Percentiles rank a stretch among this genome's conserved stretches.
Conservation (phyloP, 2,113 vertebrate genomes). For the Pollachius pollachius region DNA sequence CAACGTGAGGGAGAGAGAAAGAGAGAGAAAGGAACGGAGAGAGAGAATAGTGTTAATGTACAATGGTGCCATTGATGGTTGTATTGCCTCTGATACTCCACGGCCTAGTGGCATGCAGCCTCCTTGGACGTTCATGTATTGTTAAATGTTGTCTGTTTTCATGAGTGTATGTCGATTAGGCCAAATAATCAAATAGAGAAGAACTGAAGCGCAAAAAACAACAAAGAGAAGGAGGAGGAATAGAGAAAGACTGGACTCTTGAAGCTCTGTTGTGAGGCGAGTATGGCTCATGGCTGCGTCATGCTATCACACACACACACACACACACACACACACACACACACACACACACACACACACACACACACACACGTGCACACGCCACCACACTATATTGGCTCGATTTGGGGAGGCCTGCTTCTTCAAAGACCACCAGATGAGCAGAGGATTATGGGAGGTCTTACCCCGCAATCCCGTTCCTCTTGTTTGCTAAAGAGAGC, state of each 20-base stretch:
- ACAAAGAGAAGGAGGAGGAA: constrained; percentile 5
- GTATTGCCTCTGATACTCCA: constrained; percentile 43
- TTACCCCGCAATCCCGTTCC: constrained; percentile 36
- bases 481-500: constrained; percentile 46
- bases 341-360: neutral
- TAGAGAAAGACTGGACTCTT: neutral
- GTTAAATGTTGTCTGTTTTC: constrained; percentile 26
- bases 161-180: constrained; percentile 23
- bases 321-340: neutral
- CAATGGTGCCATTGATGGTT: constrained; percentile 23
- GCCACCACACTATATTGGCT: neutral
- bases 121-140: constrained; percentile 27
- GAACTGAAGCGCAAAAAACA: neutral
- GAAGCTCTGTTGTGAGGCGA: constrained; percentile 3
- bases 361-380: constrained; percentile 12
- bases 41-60: constrained; percentile 36
- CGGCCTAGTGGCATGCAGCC: constrained; percentile 17
- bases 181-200: neutral
- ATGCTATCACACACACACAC: constrained; percentile 11
- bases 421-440: constrained; percentile 53
- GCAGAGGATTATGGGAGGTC: constrained; percentile 38
- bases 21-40: neutral
- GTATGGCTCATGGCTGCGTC: constrained; percentile 19
- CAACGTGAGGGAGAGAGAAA: neutral
- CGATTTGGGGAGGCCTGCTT: constrained; percentile 17